Evolutionary conservation across 2,113 vertebrate species (phyloP).

Genomic region (human (Homo sapiens)): DNA sequence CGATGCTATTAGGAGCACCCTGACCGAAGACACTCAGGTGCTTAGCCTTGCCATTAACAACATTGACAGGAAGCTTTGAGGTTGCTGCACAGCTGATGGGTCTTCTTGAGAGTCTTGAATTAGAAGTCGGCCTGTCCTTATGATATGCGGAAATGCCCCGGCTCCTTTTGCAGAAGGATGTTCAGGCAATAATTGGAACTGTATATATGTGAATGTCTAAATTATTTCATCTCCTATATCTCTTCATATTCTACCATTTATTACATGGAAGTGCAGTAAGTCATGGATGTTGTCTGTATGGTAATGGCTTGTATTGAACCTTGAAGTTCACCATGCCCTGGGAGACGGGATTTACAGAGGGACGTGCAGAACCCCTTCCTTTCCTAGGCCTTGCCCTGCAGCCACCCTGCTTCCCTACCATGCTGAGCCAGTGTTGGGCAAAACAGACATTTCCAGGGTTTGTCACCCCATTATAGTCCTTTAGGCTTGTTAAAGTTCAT

Average conservation of each 20-base stretch:
- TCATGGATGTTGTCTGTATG: background rate
- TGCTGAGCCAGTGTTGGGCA: background rate
- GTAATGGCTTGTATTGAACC: background rate
- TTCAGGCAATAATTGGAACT: background rate
- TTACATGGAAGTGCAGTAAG: background rate
- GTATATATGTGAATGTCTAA: background rate
- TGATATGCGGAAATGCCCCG: background rate
- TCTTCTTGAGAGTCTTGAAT: slow-evolving; percentile 68
- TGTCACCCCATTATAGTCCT: too few relatives aligned
- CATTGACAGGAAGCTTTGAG: slow-evolving; percentile 51
- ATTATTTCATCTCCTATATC: background rate
- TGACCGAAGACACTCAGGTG: slow-evolving; percentile 8
- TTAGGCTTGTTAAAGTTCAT: background rate
- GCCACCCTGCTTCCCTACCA: background rate
- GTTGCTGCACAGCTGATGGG: slow-evolving; percentile 46
- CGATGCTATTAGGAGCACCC: slow-evolving; percentile 63
- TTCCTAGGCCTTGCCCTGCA: background rate
- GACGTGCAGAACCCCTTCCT: background rate
- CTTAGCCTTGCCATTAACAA: slow-evolving; percentile 62
- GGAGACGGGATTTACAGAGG: background rate
- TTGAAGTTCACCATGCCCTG: background rate
- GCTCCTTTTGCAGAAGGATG: background rate
- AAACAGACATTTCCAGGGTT: background rate
- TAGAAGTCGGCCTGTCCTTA: slow-evolving; percentile 42
- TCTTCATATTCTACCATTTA: background rate